Conservation (phyloP, 2,113 vertebrate genomes). For the Genyomyrus donnyi region DNA sequence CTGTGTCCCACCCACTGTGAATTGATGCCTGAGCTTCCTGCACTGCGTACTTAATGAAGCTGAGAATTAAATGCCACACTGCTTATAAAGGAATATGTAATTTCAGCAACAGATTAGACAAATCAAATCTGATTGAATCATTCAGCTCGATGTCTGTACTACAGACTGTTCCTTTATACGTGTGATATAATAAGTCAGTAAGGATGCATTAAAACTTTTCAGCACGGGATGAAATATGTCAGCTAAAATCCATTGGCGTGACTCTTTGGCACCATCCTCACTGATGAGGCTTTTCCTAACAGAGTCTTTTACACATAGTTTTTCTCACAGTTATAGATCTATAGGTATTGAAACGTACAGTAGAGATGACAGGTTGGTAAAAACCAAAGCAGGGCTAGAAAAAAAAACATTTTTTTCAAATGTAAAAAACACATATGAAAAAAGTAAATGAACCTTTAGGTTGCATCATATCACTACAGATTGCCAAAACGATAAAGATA, state of each 20-base stretch:
- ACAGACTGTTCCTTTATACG: background rate
- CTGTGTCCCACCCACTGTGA: background rate
- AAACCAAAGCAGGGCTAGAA: background rate
- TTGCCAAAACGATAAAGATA: background rate
- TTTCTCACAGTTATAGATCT: background rate
- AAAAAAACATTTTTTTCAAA: background rate
- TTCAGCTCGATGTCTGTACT: background rate
- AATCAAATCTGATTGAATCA: background rate
- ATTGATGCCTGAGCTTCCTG: background rate
- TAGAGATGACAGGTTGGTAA: background rate
- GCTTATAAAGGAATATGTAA: slow-evolving; percentile 6
- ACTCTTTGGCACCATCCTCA: background rate
- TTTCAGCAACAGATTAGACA: background rate
- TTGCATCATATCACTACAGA: background rate
- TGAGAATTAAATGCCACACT: background rate
- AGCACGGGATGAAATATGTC: background rate
- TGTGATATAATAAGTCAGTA: background rate
- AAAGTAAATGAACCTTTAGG: background rate
- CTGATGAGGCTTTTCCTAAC: background rate
- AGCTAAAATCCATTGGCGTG: background rate
- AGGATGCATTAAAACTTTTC: background rate
- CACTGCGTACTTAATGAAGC: background rate
- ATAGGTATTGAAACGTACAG: background rate
- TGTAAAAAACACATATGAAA: background rate
- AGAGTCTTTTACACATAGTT: background rate